phyloP scores from a whole-genome alignment of 2,888 invertebrate genomes.

The Oxytorus armatus region DNA sequence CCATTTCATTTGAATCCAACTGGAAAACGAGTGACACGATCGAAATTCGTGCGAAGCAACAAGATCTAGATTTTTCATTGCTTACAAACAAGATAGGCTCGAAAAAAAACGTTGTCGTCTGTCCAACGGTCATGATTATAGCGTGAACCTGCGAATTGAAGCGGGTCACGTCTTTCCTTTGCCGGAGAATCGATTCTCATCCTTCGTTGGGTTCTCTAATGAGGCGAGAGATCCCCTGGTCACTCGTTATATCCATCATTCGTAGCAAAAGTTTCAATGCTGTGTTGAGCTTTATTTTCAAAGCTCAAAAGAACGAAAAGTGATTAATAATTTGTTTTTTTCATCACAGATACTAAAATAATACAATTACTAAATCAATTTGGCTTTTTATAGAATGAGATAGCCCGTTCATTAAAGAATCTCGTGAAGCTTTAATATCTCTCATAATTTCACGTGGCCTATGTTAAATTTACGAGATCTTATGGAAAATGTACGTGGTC shows the following conservation, averaged over 20 bases:
- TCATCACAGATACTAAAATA: background rate
- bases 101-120: background rate
- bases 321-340: background rate
- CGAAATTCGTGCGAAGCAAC: background rate
- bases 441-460: too few relatives aligned
- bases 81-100: background rate
- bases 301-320: background rate
- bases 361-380: background rate
- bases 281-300: background rate
- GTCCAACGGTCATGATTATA: background rate
- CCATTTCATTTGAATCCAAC: background rate
- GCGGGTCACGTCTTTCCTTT: slow-evolving; percentile 15
- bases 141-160: slow-evolving; percentile 12
- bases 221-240: background rate
- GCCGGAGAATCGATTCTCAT: slow-evolving; percentile 19
- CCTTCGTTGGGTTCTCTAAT: background rate
- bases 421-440: too few relatives aligned
- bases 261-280: background rate
- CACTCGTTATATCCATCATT: background rate
- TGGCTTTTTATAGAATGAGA: background rate
- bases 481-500: too few relatives aligned
- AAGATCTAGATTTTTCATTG: background rate
- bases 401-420: too few relatives aligned
- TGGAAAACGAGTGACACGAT: background rate
- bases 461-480: too few relatives aligned